A percentile compares a stretch with the other conserved stretches of the same genome.
Conservation (phyloP, 1,140 invertebrate species). For the Telenomus remus region DNA sequence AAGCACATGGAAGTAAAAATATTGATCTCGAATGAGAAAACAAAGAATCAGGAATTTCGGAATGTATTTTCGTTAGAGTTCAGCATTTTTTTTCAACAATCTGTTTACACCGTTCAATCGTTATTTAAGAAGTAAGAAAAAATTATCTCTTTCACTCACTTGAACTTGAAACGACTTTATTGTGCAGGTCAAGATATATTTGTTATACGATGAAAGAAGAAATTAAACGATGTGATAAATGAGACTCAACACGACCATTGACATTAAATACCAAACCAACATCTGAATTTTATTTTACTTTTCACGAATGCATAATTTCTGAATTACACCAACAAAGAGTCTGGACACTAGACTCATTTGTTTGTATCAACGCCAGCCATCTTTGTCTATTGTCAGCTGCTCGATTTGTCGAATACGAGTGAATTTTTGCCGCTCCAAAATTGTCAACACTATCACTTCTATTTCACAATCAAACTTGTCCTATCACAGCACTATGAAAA, state of each 20-base stretch:
- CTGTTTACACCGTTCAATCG: too few relatives aligned
- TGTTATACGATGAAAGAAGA: background rate
- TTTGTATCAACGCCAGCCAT: constrained; percentile 70
- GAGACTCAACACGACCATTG: background rate
- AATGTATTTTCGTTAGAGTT: too few relatives aligned
- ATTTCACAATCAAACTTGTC: background rate
- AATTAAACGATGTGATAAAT: too few relatives aligned
- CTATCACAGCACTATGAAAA: too few relatives aligned
- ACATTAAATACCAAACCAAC: background rate
- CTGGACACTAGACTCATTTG: constrained; percentile 62
- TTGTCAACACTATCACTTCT: background rate
- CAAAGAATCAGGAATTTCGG: too few relatives aligned
- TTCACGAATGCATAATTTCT: background rate
- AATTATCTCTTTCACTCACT: too few relatives aligned
- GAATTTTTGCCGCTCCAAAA: background rate
- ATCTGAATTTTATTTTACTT: background rate
- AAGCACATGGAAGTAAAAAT: too few relatives aligned
- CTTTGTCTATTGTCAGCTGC: constrained; percentile 70
- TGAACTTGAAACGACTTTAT: constrained; percentile 39
- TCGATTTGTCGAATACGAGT: constrained; percentile 25
- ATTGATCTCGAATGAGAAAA: too few relatives aligned
- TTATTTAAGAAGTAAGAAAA: too few relatives aligned
- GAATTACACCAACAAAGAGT: constrained; percentile 10
- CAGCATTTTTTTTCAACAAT: too few relatives aligned
- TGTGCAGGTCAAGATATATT: constrained; percentile 64